Conservation (phyloP, 1,140 invertebrate species). For the Pogonognathellus flavescens region DNA sequence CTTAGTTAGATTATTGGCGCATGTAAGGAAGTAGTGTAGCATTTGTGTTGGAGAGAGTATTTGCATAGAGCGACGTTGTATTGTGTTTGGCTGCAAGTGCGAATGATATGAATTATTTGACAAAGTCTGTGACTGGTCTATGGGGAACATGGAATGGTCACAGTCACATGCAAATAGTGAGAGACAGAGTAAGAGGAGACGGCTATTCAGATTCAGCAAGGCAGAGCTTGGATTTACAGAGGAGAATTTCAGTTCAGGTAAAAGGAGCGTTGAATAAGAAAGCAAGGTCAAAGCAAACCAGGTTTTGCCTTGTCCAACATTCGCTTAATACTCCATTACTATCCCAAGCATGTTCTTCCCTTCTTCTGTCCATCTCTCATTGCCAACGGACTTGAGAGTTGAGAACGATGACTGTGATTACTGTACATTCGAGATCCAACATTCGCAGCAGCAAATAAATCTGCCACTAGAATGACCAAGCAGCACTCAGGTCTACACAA, state of each 20-base stretch:
- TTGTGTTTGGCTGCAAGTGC: no score
- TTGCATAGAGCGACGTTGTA: no score
- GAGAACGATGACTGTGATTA: no score
- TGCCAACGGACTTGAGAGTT: slow-evolving; percentile 4
- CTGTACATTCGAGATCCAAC: neutral
- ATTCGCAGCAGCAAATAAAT: neutral
- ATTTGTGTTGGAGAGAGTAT: no score
- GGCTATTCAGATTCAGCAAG: neutral
- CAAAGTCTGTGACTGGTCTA: no score
- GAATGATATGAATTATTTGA: no score
- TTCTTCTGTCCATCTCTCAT: neutral
- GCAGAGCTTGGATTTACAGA: neutral
- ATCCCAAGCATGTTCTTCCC: slow-evolving; percentile 16
- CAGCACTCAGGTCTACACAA: neutral
- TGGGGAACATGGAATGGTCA: no score
- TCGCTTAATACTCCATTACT: slow-evolving; percentile 34
- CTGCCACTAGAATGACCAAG: neutral
- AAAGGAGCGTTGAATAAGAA: slow-evolving; percentile 14
- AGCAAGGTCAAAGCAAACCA: slow-evolving; percentile 40
- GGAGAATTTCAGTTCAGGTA: neutral
- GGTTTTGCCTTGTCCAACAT: slow-evolving; percentile 49
- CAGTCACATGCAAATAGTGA: no score
- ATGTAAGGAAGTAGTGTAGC: no score
- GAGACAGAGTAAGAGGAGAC: no score
- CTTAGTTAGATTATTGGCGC: no score